Evolutionary conservation across 2,113 vertebrate genomes (phyloP).

Genomic region (Melanostigma gelatinosum): DNA sequence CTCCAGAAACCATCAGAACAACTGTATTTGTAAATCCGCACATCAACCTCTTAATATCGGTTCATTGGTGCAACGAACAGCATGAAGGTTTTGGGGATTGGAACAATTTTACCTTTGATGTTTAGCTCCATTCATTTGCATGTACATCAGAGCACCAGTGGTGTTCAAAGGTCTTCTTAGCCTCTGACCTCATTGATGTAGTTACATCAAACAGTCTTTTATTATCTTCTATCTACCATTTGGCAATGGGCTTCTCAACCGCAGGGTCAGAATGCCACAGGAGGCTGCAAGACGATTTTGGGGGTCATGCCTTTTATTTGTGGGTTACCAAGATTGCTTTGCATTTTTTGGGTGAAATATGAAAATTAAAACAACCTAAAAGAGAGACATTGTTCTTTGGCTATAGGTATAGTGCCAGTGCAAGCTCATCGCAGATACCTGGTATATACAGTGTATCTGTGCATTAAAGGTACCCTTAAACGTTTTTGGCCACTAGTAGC

Average conservation of each 20-base stretch:
- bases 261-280: constrained; percentile 11
- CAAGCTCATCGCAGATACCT: neutral
- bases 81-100: constrained; percentile 18
- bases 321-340: neutral
- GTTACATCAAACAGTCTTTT: constrained; percentile 44
- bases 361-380: neutral
- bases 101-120: constrained; percentile 44
- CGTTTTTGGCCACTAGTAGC: neutral
- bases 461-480: neutral
- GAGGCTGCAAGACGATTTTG: neutral
- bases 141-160: constrained; percentile 14
- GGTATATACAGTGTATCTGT: no score
- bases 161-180: constrained; percentile 55
- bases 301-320: neutral
- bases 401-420: neutral
- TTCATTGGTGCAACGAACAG: neutral
- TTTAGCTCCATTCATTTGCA: constrained; percentile 41
- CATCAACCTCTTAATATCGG: neutral
- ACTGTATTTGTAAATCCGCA: constrained; percentile 9
- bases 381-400: neutral
- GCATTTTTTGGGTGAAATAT: neutral
- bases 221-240: constrained; percentile 44
- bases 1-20: neutral
- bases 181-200: constrained; percentile 58
- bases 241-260: constrained; percentile 12